Conservation (phyloP, 2,113 vertebrate genomes). For the Nipponia nippon region DNA sequence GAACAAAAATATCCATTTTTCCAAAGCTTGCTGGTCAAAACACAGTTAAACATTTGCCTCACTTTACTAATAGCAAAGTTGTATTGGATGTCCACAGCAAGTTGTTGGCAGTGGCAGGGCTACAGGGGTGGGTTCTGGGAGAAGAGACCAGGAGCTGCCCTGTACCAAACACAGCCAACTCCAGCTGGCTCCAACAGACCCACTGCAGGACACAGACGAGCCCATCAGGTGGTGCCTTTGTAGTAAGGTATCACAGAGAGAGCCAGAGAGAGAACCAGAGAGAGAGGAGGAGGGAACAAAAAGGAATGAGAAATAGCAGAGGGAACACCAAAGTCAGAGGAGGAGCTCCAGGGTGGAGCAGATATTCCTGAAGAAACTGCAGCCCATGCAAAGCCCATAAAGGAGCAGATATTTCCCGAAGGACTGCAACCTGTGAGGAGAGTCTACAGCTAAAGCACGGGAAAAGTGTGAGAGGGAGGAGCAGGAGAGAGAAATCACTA, state of each 20-base stretch:
- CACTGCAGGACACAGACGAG: not conserved
- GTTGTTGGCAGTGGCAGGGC: not conserved
- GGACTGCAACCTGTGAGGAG: not conserved
- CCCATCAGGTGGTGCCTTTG: not conserved
- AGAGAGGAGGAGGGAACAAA: not conserved
- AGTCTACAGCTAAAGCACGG: not conserved
- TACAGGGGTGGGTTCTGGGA: not conserved
- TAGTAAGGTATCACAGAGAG: not conserved
- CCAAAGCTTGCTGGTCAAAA: not conserved
- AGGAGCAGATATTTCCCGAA: not conserved
- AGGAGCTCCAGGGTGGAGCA: not conserved
- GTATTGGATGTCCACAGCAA: not conserved
- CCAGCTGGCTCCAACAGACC: not conserved
- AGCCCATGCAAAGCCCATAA: not conserved
- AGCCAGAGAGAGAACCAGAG: not conserved
- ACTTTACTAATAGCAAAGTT: not conserved
- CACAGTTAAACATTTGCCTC: not conserved
- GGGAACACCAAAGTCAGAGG: not conserved
- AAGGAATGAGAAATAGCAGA: not conserved
- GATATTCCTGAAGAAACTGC: not conserved
- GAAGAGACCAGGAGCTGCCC: not conserved
- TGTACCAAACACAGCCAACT: fast-evolving
- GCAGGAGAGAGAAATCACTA: not conserved
- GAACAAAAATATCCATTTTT: not conserved
- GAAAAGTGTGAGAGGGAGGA: not conserved